A percentile compares a stretch with the other conserved stretches of the same genome.
phyloP scores from a whole-genome alignment of 37 sponge, comb jelly and placozoan species.

The Hormiphora californensis region DNA sequence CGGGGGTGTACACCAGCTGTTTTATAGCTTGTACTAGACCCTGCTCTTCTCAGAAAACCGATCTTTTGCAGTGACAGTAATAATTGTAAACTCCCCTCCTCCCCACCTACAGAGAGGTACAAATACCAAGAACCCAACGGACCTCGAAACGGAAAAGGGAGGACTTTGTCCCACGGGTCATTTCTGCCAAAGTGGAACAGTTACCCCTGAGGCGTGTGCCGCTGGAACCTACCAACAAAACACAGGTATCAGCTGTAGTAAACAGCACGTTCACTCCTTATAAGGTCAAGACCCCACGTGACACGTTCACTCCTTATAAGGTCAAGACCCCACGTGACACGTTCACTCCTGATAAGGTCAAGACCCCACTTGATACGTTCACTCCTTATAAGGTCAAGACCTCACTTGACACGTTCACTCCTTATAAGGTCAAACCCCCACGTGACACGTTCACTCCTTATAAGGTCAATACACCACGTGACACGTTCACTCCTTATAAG shows the following conservation, averaged over 20 bases:
- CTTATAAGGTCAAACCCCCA: background rate
- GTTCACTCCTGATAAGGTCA: background rate
- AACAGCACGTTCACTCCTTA: background rate
- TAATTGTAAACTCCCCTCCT: background rate
- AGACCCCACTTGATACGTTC: background rate
- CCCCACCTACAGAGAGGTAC: background rate
- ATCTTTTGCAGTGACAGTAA: too few relatives aligned
- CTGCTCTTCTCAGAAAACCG: too few relatives aligned
- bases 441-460: too few relatives aligned
- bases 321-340: background rate
- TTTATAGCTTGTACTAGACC: too few relatives aligned
- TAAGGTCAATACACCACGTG: too few relatives aligned
- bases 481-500: background rate
- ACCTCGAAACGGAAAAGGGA: conserved; percentile 32
- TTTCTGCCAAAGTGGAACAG: conserved; percentile 25
- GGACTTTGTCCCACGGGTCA: conserved; percentile 45
- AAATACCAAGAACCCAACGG: conserved; percentile 11
- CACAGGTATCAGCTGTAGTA: conserved; percentile 10
- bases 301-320: background rate
- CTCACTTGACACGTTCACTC: too few relatives aligned
- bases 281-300: background rate
- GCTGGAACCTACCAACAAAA: conserved; percentile 44
- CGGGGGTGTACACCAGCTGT: too few relatives aligned
- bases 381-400: too few relatives aligned
- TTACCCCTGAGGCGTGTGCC: conserved; percentile 11